Conservation (phyloP, 2,888 invertebrate species). For the Charanyca ferruginea region DNA sequence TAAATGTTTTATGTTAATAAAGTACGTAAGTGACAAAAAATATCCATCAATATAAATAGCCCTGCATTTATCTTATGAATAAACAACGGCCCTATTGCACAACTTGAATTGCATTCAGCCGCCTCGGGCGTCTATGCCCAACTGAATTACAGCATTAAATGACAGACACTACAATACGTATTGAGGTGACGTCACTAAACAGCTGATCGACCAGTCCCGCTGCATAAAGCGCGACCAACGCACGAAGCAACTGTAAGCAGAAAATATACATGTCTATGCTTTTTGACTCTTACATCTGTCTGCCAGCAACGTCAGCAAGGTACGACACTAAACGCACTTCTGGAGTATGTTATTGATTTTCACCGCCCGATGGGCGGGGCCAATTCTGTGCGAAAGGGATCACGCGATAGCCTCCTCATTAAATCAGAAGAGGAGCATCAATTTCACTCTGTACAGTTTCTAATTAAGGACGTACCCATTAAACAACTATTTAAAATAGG, state of each 20-base stretch:
- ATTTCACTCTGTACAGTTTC: conserved; percentile 86
- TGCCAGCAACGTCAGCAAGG: conserved; percentile 83
- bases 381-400: conserved; percentile 89
- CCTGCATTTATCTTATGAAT: neutral
- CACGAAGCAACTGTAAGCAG: conserved; percentile 49
- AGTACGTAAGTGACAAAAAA: too few relatives aligned
- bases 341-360: conserved; percentile 90
- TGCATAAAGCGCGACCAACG: conserved; percentile 42
- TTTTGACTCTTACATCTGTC: conserved; percentile 71
- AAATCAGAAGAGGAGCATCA: conserved; percentile 88
- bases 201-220: conserved; percentile 55
- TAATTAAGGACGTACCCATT: conserved; percentile 90
- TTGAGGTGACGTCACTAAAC: conserved; percentile 57
- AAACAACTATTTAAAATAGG: conserved; percentile 90
- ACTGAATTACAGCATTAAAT: conserved; percentile 28
- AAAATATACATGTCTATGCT: conserved; percentile 60
- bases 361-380: conserved; percentile 89
- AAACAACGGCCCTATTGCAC: conserved; percentile 1
- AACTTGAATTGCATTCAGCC: conserved; percentile 29
- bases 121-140: conserved; percentile 24
- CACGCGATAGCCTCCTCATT: conserved; percentile 88
- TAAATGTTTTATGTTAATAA: too few relatives aligned
- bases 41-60: neutral
- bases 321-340: conserved; percentile 89
- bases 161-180: conserved; percentile 43